Conservation (phyloP, 1,140 invertebrate species). For the Adelges cooleyi region DNA sequence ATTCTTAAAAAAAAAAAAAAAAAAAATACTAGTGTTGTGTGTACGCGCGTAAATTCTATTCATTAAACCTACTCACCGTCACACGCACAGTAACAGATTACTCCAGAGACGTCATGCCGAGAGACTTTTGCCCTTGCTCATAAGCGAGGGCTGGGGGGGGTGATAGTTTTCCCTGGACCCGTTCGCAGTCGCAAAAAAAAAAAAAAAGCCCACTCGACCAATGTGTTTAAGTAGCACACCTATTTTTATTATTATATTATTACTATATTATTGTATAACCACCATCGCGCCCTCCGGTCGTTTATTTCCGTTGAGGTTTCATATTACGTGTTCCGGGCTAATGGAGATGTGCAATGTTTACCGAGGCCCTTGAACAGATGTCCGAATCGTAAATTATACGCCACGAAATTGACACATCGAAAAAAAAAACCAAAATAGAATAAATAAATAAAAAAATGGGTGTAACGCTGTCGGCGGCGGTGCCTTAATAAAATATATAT, state of each 20-base stretch:
- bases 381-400: conserved; percentile 20
- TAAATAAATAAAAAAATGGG: conserved; percentile 13
- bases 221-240: conserved; percentile 21
- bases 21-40: conserved; percentile 13
- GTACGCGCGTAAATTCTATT: conserved; percentile 27
- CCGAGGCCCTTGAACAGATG: conserved; percentile 4
- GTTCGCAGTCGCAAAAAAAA: not conserved
- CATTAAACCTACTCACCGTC: conserved; percentile 28
- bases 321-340: conserved; percentile 26
- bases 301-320: conserved; percentile 29
- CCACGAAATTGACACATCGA: not conserved
- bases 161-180: conserved; percentile 14
- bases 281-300: not conserved
- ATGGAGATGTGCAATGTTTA: conserved; percentile 13
- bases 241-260: conserved; percentile 12
- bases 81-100: conserved; percentile 27
- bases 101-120: conserved; percentile 24
- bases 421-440: too few relatives aligned
- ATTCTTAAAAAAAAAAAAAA: conserved; percentile 23
- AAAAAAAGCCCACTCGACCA: conserved; percentile 12
- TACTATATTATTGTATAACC: not conserved
- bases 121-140: conserved; percentile 4
- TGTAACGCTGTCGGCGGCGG: not conserved
- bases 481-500: too few relatives aligned
- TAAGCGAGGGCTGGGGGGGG: not conserved